Evolutionary conservation across 2,797 vertebrate genomes (phyloP).

Genomic region (Tokudaia tokunoshimensis): DNA sequence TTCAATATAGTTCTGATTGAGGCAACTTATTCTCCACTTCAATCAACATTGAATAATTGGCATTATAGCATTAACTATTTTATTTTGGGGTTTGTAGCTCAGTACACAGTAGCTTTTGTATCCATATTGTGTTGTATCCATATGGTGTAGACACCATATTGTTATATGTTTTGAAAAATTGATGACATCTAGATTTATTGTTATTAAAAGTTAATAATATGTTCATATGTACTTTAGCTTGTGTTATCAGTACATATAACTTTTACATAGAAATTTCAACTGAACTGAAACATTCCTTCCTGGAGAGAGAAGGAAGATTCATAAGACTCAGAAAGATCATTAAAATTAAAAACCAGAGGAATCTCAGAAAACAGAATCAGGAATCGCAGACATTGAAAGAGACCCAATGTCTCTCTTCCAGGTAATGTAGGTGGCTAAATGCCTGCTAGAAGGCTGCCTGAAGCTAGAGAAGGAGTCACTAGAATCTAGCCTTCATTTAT

Average conservation of each 20-base stretch:
- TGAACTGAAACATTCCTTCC: background rate
- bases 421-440: background rate
- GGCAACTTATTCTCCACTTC: background rate
- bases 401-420: background rate
- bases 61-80: background rate
- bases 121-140: too few species aligned
- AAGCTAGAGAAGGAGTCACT: background rate
- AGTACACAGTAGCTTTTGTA: background rate
- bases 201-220: background rate
- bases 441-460: background rate
- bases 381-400: background rate
- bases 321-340: background rate
- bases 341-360: background rate
- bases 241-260: background rate
- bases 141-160: background rate
- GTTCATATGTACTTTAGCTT: background rate
- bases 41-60: background rate
- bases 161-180: background rate
- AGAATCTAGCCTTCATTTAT: background rate
- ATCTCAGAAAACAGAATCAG: background rate
- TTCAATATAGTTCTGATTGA: background rate
- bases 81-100: background rate
- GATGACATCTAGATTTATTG: background rate
- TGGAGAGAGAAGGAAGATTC: background rate
- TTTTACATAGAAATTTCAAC: background rate